These are phyloP conservation scores for Ramphastos sulfuratus DNA, from an alignment of 2,113 vertebrate genomes.

Conservation along the genomic window DNA sequence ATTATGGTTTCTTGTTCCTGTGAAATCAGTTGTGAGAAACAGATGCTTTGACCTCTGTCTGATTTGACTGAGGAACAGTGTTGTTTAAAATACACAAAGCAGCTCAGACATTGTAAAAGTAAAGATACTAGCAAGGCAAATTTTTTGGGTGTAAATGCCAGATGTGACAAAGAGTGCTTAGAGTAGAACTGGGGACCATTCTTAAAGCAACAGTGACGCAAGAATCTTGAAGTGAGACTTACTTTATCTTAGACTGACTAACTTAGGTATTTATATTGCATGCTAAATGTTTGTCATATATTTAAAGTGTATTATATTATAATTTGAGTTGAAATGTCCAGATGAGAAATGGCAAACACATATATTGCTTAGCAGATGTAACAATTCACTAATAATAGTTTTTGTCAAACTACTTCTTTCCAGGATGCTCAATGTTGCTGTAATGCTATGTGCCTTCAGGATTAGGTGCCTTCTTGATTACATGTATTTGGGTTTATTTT, in stretches of 20 bases:
- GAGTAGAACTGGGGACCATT: not conserved
- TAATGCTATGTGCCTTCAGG: not conserved
- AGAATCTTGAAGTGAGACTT: not conserved
- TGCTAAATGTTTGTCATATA: not conserved
- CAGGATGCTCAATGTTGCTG: not conserved
- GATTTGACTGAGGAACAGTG: not conserved
- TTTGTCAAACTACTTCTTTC: not conserved
- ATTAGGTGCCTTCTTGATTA: not conserved
- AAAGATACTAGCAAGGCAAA: not conserved
- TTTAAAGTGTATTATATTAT: not conserved
- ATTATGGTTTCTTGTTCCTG: not conserved
- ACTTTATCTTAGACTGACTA: not conserved
- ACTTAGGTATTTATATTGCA: not conserved
- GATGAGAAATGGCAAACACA: not conserved
- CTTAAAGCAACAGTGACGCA: not conserved
- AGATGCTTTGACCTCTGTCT: not conserved
- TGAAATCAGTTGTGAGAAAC: not conserved
- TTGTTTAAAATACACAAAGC: not conserved
- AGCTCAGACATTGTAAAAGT: not conserved
- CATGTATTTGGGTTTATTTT: not conserved
- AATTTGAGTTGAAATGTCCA: not conserved
- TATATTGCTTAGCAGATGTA: not conserved
- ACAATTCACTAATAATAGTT: not conserved
- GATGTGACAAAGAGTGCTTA: not conserved
- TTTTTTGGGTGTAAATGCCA: not conserved